A percentile compares a stretch with the other conserved stretches of the same genome.
Evolutionary conservation across 1,140 invertebrate species (phyloP).

Genomic region (Drosophila saltans): DNA sequence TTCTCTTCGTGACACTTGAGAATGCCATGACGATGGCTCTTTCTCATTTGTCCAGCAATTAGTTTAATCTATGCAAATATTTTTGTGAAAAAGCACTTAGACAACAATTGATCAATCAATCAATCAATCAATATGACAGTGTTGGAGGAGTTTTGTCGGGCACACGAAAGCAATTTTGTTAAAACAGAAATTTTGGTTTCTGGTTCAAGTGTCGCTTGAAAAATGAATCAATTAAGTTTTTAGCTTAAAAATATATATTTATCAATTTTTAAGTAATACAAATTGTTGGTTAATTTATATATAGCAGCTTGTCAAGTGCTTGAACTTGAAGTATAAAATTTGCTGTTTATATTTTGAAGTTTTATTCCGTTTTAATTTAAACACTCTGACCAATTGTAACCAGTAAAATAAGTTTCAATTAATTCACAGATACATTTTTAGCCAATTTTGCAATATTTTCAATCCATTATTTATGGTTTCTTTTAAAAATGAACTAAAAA

Average conservation of each 20-base stretch:
- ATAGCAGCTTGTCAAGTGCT: too few relatives aligned
- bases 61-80: constrained; percentile 60
- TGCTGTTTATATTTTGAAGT: too few relatives aligned
- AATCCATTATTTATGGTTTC: too few relatives aligned
- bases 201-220: not conserved
- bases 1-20: constrained; percentile 17
- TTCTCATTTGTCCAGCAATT: constrained; percentile 51
- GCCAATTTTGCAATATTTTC: too few relatives aligned
- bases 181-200: constrained; percentile 38
- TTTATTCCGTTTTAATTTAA: too few relatives aligned
- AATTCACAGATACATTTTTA: too few relatives aligned
- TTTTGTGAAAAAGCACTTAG: constrained; percentile 34
- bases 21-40: not conserved
- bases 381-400: too few relatives aligned
- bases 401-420: too few relatives aligned
- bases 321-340: too few relatives aligned
- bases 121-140: constrained; percentile 40
- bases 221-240: constrained; percentile 1
- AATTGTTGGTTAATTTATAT: too few relatives aligned
- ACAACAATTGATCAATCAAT: constrained; percentile 38
- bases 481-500: too few relatives aligned
- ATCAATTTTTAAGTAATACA: too few relatives aligned
- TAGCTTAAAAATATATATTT: not conserved
- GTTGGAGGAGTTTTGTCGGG: constrained; percentile 7
- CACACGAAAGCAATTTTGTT: constrained; percentile 8